Evolutionary conservation across 2,113 vertebrate species (phyloP), one percentile per base, ranked within the genome.

Genomic region (Pomatorhinus ruficollis): DNA sequence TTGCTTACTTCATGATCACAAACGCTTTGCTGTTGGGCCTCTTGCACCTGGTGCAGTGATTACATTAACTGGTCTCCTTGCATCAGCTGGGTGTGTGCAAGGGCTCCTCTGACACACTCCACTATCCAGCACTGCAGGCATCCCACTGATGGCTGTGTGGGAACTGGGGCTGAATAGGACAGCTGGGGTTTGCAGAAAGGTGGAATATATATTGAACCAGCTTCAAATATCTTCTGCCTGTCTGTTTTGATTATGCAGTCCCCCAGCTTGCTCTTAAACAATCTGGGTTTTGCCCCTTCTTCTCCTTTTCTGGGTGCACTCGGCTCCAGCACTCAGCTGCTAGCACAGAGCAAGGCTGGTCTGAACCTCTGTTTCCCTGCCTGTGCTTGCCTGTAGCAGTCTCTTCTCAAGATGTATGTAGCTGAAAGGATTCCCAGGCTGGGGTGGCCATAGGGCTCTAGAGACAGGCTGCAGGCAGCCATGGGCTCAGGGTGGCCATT

Each of bases 11-110:
- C 3, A 1, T 23, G 45, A 50, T 24, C 9, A 8, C 12, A 53
- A 92, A 72, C 4, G 1, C 66, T 76, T 83, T 69, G 57, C 82
- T 45, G 30, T 20, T 37, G 47, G 28, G 74, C 35, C 66, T 40
- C 77, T 52, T 4, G 3, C 9, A 2, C 16, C 24, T 35, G 33
- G 10, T 0, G 0, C 9, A 70, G 68, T 2, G 21, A 47, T 44
- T 22, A 50, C 19, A 54, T 72, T 79, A 61, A 53, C 45, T 35
- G 79, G 9, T 37, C 52, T 81, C 24, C 27, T 64, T 76, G 70
- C 74, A 75, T 89, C 78, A 74, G 25, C 61, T 65, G 56, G 11
- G 30, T 33, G 37, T 68, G 61, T 39, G n/a, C 57, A 37, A 70
- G 42, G 59, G 59, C 40, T 90, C 44, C 27, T n/a, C 28, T 0